A percentile compares a stretch with the other conserved stretches of the same genome.
These are phyloP conservation scores for Eupithecia inturbata DNA, from an alignment of 2,888 invertebrate genomes.

Conservation along the genomic window DNA sequence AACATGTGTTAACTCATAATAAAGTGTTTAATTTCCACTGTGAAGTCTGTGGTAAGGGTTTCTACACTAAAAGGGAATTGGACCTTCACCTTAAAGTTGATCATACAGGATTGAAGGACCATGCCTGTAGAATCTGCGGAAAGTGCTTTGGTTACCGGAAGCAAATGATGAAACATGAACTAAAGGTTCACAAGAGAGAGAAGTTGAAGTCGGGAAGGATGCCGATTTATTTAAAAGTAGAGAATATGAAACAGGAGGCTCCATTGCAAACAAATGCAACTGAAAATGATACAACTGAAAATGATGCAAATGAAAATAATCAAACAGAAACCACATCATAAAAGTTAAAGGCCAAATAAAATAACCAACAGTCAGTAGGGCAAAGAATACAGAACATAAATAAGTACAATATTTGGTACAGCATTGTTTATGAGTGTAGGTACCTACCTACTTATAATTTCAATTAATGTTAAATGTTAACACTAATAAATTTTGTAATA, in stretches of 20 bases:
- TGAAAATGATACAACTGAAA: background rate
- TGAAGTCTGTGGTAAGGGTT: conserved; percentile 68
- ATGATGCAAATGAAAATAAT: background rate
- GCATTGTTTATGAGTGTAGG: background rate
- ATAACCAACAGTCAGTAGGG: background rate
- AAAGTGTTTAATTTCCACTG: conserved; percentile 67
- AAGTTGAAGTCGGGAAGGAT: conserved; percentile 68
- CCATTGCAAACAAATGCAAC: background rate
- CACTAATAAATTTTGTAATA: background rate
- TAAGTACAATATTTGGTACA: background rate
- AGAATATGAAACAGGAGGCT: conserved; percentile 53
- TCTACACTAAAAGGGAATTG: conserved; percentile 65
- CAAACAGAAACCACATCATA: background rate
- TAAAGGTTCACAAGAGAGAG: conserved; percentile 73
- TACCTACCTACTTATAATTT: no score
- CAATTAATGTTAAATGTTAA: background rate
- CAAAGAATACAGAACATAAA: background rate
- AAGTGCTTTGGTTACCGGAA: conserved; percentile 76
- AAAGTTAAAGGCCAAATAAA: background rate
- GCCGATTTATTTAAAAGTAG: conserved; percentile 71
- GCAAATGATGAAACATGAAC: conserved; percentile 78
- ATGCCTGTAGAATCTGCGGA: conserved; percentile 70
- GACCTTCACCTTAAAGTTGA: conserved; percentile 74
- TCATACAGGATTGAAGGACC: conserved; percentile 73
- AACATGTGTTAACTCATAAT: conserved; percentile 68